A percentile compares a stretch with the other conserved stretches of the same genome.
These are phyloP conservation scores for Drosophila sulfurigaster DNA, from an alignment of 1,140 invertebrate species.

Conservation along the genomic window DNA sequence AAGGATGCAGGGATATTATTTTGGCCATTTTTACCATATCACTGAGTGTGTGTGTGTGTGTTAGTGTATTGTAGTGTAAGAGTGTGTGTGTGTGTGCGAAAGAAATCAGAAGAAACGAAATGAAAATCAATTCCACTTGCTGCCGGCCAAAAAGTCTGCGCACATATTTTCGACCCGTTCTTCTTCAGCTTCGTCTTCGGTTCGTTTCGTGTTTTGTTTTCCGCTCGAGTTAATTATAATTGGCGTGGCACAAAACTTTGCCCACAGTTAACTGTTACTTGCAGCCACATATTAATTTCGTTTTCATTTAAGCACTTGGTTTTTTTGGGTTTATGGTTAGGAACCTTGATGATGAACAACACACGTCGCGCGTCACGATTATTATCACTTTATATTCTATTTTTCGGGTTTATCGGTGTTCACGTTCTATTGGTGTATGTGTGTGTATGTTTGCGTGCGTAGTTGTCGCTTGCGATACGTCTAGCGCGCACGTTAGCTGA, in stretches of 20 bases:
- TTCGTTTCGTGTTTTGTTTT: slow-evolving; percentile 12
- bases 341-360: slow-evolving; percentile 55
- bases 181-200: slow-evolving; percentile 13
- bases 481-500: slow-evolving; percentile 70
- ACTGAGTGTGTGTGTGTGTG: slow-evolving; percentile 22
- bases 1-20: slow-evolving; percentile 25
- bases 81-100: slow-evolving; percentile 13
- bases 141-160: slow-evolving; percentile 58
- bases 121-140: slow-evolving; percentile 72
- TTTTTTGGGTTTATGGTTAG: slow-evolving; percentile 33
- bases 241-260: slow-evolving; percentile 48
- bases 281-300: slow-evolving; percentile 33
- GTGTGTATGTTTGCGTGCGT: slow-evolving; percentile 11
- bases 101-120: slow-evolving; percentile 51
- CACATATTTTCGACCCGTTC: slow-evolving; percentile 64
- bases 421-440: slow-evolving; percentile 42
- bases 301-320: slow-evolving; percentile 13
- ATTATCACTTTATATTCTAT: slow-evolving; percentile 57
- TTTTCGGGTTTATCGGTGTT: slow-evolving; percentile 28
- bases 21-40: slow-evolving; percentile 1
- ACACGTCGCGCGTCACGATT: slow-evolving; percentile 32
- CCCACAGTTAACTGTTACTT: slow-evolving; percentile 19
- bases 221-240: slow-evolving; percentile 54
- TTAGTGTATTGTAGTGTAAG: background rate
- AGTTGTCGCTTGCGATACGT: slow-evolving; percentile 29